Evolutionary conservation across 2,113 vertebrate genomes (phyloP).

Genomic region (Emydura subglobosa): DNA sequence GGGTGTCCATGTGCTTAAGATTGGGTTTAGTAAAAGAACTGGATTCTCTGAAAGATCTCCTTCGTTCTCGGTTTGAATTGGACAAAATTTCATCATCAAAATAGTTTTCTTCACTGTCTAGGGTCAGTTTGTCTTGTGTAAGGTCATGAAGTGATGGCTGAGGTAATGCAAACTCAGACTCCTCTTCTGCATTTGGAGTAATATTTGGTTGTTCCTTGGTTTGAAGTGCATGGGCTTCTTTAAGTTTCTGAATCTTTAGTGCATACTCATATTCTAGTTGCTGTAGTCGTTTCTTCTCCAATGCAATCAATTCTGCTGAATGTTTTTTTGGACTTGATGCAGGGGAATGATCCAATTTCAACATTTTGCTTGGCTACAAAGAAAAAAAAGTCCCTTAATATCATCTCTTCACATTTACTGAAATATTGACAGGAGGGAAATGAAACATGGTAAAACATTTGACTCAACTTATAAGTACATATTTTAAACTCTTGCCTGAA

Average conservation of each 20-base stretch:
- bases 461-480: neutral
- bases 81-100: constrained; percentile 84
- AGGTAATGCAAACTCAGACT: constrained; percentile 83
- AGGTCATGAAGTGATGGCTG: constrained; percentile 97
- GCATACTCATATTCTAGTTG: constrained; percentile 96
- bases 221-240: constrained; percentile 89
- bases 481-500: neutral
- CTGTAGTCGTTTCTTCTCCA: constrained; percentile 93
- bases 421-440: neutral
- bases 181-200: constrained; percentile 72
- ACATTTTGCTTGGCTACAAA: constrained; percentile 86
- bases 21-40: constrained; percentile 94
- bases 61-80: constrained; percentile 77
- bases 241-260: constrained; percentile 96
- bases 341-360: constrained; percentile 81
- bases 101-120: constrained; percentile 90
- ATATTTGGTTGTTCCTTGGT: constrained; percentile 78
- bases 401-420: constrained; percentile 21
- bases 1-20: constrained; percentile 84
- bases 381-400: constrained; percentile 9
- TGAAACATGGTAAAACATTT: neutral
- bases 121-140: constrained; percentile 93
- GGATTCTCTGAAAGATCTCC: constrained; percentile 91
- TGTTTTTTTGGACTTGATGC: constrained; percentile 85
- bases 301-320: constrained; percentile 91